A percentile compares a stretch with the other conserved stretches of the same genome.
Conservation (phyloP, 2,113 vertebrate genomes). For the Martes martes region DNA sequence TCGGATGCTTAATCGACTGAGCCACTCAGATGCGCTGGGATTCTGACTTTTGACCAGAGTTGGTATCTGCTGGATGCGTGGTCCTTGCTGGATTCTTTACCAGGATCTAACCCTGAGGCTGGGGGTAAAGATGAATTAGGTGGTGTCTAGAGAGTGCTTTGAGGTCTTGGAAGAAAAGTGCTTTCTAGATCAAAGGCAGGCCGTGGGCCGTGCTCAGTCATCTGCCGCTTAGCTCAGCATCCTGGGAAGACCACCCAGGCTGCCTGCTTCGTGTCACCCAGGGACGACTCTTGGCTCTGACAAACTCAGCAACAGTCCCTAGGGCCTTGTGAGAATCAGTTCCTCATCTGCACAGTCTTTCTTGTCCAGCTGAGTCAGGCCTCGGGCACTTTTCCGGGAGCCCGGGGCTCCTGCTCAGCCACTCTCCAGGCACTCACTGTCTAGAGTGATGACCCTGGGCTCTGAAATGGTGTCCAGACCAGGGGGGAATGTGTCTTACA, state of each 20-base stretch:
- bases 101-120: background rate
- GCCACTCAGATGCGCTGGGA: background rate
- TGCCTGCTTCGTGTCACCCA: rapidly evolving
- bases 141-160: background rate
- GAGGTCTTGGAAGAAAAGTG: background rate
- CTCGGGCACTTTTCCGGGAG: background rate
- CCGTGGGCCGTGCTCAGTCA: background rate
- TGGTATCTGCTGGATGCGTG: background rate
- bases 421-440: rapidly evolving
- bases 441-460: background rate
- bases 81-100: background rate
- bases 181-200: background rate
- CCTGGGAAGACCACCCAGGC: background rate
- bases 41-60: background rate
- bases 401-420: background rate
- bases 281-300: background rate
- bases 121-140: background rate
- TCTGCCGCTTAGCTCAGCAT: background rate
- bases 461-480: background rate
- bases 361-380: background rate
- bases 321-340: rapidly evolving
- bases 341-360: background rate
- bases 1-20: background rate
- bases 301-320: background rate
- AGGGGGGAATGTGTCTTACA: background rate